Percentiles rank a stretch among this genome's conserved stretches.
Evolutionary conservation across 2,113 vertebrate genomes (phyloP).

Genomic region (Leptobrachium ailaonicum): DNA sequence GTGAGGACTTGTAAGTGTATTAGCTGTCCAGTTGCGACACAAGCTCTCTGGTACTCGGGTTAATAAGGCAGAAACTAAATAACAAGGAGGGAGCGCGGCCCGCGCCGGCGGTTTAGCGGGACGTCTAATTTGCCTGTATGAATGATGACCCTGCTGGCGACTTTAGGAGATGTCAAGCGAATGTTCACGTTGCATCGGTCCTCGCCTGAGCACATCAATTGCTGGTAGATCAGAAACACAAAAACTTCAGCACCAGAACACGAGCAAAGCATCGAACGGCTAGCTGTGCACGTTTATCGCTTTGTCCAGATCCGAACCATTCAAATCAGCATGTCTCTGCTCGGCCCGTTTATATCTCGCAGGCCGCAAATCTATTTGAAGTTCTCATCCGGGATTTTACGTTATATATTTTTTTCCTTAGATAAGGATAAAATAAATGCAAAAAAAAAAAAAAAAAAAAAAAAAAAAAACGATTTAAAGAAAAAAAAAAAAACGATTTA

Average conservation of each 20-base stretch:
- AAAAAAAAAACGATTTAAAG: too few relatives aligned
- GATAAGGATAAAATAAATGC: too few relatives aligned
- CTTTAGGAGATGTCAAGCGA: not conserved
- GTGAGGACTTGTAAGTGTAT: not conserved
- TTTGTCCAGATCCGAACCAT: not conserved
- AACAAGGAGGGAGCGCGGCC: not conserved
- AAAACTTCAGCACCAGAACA: not conserved
- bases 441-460: too few relatives aligned
- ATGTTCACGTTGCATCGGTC: not conserved
- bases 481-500: too few relatives aligned
- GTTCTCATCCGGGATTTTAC: not conserved
- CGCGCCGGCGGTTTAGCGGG: not conserved
- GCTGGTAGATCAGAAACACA: not conserved
- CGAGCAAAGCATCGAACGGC: not conserved
- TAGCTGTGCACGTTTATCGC: not conserved
- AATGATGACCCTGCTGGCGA: not conserved
- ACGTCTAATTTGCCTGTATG: not conserved
- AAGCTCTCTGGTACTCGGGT: not conserved
- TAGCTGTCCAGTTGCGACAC: not conserved
- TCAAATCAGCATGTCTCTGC: conserved; percentile 9
- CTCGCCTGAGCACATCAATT: not conserved
- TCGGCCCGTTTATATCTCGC: not conserved
- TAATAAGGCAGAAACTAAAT: conserved; percentile 14
- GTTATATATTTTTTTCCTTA: too few relatives aligned
- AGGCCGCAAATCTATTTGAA: not conserved